Evolutionary conservation across 2,113 vertebrate species (phyloP).

Genomic region (Cygnus buccinator): DNA sequence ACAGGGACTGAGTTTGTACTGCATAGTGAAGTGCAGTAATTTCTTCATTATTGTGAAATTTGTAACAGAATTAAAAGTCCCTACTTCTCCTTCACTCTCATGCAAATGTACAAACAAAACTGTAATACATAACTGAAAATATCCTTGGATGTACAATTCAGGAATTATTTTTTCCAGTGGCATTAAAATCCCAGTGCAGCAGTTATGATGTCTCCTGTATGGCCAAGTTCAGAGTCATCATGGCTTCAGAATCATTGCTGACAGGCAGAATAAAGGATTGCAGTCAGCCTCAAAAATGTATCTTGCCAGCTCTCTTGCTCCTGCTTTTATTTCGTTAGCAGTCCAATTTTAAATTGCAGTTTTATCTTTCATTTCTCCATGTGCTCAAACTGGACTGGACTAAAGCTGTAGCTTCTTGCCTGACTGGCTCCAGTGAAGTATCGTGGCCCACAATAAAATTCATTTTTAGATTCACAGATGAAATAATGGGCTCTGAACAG

Average conservation of each 20-base stretch:
- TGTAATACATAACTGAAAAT: not conserved
- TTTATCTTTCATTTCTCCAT: not conserved
- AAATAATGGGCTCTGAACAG: not conserved
- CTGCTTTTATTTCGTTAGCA: constrained; percentile 1
- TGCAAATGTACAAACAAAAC: not conserved
- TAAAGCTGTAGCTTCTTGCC: not conserved
- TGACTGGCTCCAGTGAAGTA: not conserved
- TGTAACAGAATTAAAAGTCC: not conserved
- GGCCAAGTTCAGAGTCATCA: not conserved
- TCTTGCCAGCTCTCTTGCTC: not conserved
- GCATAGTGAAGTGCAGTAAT: not conserved
- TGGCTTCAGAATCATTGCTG: not conserved
- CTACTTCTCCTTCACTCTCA: not conserved
- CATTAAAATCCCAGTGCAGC: constrained; percentile 10
- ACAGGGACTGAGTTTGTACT: not conserved
- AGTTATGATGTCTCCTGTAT: not conserved
- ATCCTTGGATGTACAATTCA: not conserved
- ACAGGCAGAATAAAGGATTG: not conserved
- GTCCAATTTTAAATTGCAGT: not conserved
- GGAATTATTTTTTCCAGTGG: not conserved
- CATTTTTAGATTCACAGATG: not conserved
- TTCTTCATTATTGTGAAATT: not conserved
- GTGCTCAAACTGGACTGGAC: not conserved
- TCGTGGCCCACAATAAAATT: not conserved
- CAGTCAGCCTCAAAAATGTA: not conserved